Conservation (phyloP, 2,888 invertebrate species). For the Achlya flavicornis region DNA sequence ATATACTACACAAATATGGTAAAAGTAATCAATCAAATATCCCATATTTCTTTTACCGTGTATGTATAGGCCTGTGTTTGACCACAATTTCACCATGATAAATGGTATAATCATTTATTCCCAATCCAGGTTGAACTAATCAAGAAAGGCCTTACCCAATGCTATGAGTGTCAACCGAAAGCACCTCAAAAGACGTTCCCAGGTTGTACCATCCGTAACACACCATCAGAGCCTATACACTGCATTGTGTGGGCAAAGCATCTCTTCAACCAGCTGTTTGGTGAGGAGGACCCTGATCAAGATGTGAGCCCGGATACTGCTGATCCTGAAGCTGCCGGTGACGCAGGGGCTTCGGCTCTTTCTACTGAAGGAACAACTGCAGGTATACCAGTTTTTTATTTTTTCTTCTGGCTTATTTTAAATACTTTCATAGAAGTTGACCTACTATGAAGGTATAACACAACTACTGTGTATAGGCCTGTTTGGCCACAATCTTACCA, state of each 20-base stretch:
- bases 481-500: too few relatives aligned
- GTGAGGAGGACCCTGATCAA: constrained; percentile 97
- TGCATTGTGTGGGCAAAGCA: constrained; percentile 99
- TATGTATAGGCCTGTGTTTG: neutral
- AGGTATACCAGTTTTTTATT: constrained; percentile 44
- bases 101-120: constrained; percentile 4
- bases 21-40: too few relatives aligned
- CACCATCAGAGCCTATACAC: constrained; percentile 99
- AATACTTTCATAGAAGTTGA: too few relatives aligned
- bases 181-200: constrained; percentile 96
- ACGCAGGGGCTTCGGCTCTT: constrained; percentile 85
- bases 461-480: too few relatives aligned
- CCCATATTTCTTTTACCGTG: too few relatives aligned
- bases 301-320: constrained; percentile 99
- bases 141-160: constrained; percentile 94
- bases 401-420: too few relatives aligned
- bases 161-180: constrained; percentile 98
- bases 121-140: constrained; percentile 89
- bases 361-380: constrained; percentile 69
- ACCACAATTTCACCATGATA: too few relatives aligned
- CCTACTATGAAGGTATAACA: too few relatives aligned
- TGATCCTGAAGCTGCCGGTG: constrained; percentile 94
- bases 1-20: too few relatives aligned
- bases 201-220: constrained; percentile 99
- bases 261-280: constrained; percentile 99